Base-by-base conservation (phyloP, 2,888 invertebrate genomes). In the Xylota segnis region DNA sequence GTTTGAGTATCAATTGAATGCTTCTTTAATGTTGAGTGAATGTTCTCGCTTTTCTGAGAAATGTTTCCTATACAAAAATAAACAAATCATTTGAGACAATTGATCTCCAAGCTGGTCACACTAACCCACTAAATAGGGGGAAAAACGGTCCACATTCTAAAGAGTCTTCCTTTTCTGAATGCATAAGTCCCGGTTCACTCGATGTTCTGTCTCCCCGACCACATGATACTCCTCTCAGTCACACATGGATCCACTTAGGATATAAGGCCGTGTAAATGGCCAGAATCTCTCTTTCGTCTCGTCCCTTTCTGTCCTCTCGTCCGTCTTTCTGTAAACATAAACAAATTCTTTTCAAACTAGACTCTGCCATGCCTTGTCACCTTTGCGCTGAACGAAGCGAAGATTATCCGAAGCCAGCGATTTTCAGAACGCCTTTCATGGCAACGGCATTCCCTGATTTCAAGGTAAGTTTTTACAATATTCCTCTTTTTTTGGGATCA, bases 391-490 rank as follows among this genome's bases (percentile, higher is more conserved):
- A 34, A 10, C 23, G 37, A 27, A 66, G 66, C 14, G 66, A 66
- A 23, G 37, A 52, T 14, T 66, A 37, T n/a, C 52, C 66, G 0
- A 52, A 66, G 52, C 52, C 66, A 1, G 52, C 66, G 0, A 66
- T 18, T 1, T 66, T 66, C n/a, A 37, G 14, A 14, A 66, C 52
- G 3, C 52, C 66, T 2, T 52, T 66, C 2, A 66, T 52, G 66
- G 18, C 34, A 5, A 23, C 9, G 9, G 50, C 52, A 0, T 23
- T 66, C 40, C 40, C 66, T 1, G 18, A 52, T 10, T 66, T 66
- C 14, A 66, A 18, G 32, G 65, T 65, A 18, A 65, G 18, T 43
- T 4, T 40, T 47, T 29, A n/a, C 32, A 29, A 32, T 7, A 1
- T 32, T 7, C 32, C 6, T 29, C 14, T 34, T 10, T 10, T 9